Base-by-base conservation (phyloP, 2,797 vertebrate species). In the Taenioides sp. region DNA sequence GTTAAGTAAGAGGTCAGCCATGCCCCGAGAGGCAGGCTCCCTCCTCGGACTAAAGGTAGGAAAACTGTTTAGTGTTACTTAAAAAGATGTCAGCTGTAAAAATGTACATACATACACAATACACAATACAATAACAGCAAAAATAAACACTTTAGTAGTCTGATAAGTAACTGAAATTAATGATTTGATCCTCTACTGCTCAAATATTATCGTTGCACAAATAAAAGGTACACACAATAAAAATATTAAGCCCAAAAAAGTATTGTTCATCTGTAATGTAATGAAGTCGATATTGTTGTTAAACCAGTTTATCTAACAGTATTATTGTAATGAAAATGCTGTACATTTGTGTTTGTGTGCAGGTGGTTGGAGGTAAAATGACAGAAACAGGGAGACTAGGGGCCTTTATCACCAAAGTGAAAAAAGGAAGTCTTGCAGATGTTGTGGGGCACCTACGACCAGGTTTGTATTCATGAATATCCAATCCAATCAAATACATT, bases 381-480 rank as follows among this genome's bases (percentile, higher is more conserved):
- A 98, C 97, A n/a, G 95, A 96, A 86, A 92, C 95, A 16, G 98
- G 98, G 83, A 93, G 96, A 87, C 96, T 99, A 3, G 97, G 97
- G 90, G 98, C 98, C 92, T 99, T 98, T 87, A 99, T 99, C 95
- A 99, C 98, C 93, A 99, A 99, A 97, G 98, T 99, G 74, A 99
- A 99, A 93, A 99, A 99, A 92, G 98, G 98, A 85, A 99, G 98
- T 86, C 94, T 99, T 68, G 98, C 98, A 27, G 98, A 99, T 86
- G 95, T 98, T 43, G 96, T 99, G 70, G 98, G 98, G 74, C 97
- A 99, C 89, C 93, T 99, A 76, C 91, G 97, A 93, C 96, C 98
- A 95, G 98, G 98, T 99, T 92, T 5, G 18, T 43, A 54, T 55
- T 7, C 28, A 23, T 23, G 20, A 28, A 10, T 25, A 64, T 20